phyloP scores from a whole-genome alignment of 37 sponge, comb jelly and placozoan genomes.

The Lycopodina hypogea region DNA sequence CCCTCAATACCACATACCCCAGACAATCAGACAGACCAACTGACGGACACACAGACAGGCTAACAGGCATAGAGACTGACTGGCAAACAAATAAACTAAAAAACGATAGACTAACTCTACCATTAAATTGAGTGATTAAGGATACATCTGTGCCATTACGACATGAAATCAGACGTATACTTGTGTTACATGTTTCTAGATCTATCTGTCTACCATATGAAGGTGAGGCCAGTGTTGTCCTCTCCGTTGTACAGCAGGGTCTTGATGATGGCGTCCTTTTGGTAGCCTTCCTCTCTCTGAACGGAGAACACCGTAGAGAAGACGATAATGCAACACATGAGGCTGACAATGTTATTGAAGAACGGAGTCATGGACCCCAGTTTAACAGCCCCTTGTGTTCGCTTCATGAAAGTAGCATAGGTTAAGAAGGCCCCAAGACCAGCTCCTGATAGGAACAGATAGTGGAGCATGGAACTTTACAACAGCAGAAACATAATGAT shows the following conservation, averaged over 20 bases:
- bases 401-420: constrained; percentile 80
- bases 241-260: constrained; percentile 63
- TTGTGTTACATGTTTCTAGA: too few relatives aligned
- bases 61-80: too few relatives aligned
- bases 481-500: background rate
- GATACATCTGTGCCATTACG: too few relatives aligned
- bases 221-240: constrained; percentile 85
- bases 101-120: too few relatives aligned
- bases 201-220: constrained; percentile 64
- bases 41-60: too few relatives aligned
- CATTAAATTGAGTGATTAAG: too few relatives aligned
- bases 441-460: constrained; percentile 47
- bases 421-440: constrained; percentile 69
- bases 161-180: too few relatives aligned
- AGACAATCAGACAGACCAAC: too few relatives aligned
- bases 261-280: constrained; percentile 21
- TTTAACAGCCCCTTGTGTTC: constrained; percentile 72
- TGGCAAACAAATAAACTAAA: too few relatives aligned
- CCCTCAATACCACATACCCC: too few relatives aligned
- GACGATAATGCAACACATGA: constrained; percentile 74
- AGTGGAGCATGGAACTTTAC: too few relatives aligned
- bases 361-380: constrained; percentile 68
- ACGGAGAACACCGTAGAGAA: constrained; percentile 74
- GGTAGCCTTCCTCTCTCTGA: constrained; percentile 12
- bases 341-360: constrained; percentile 76